Conservation (phyloP, 2,113 vertebrate species). For the Cottus gobio region DNA sequence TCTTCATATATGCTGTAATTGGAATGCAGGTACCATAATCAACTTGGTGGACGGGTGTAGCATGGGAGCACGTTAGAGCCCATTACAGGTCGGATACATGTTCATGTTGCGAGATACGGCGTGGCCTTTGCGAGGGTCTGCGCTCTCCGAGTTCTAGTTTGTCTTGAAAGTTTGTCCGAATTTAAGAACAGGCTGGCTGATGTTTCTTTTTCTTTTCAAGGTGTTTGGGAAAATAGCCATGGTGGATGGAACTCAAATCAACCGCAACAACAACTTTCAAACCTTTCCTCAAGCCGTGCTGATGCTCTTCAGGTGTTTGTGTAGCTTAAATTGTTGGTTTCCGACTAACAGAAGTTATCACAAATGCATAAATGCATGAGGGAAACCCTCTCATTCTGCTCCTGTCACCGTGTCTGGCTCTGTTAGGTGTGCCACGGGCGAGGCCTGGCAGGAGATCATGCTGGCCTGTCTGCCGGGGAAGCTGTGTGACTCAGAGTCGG, state of each 20-base stretch:
- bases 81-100: neutral
- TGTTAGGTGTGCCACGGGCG: slow-evolving; percentile 95
- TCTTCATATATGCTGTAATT: slow-evolving; percentile 99
- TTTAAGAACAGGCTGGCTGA: neutral
- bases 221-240: slow-evolving; percentile 99
- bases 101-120: neutral
- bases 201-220: slow-evolving; percentile 69
- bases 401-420: neutral
- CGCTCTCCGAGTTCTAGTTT: neutral
- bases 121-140: neutral
- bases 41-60: neutral
- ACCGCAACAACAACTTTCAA: slow-evolving; percentile 99
- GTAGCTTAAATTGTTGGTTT: neutral
- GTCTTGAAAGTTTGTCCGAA: neutral
- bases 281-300: slow-evolving; percentile 97
- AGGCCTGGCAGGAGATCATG: slow-evolving; percentile 99
- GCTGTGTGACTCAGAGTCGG: slow-evolving; percentile 93
- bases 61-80: neutral
- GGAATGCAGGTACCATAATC: slow-evolving; percentile 93
- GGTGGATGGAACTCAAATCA: slow-evolving; percentile 96
- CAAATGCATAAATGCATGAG: neutral
- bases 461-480: slow-evolving; percentile 95
- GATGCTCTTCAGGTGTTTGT: slow-evolving; percentile 93
- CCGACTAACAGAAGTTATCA: neutral
- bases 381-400: neutral